Base-by-base conservation (phyloP, 1,140 invertebrate genomes). In the Aphaenogaster rudis region DNA sequence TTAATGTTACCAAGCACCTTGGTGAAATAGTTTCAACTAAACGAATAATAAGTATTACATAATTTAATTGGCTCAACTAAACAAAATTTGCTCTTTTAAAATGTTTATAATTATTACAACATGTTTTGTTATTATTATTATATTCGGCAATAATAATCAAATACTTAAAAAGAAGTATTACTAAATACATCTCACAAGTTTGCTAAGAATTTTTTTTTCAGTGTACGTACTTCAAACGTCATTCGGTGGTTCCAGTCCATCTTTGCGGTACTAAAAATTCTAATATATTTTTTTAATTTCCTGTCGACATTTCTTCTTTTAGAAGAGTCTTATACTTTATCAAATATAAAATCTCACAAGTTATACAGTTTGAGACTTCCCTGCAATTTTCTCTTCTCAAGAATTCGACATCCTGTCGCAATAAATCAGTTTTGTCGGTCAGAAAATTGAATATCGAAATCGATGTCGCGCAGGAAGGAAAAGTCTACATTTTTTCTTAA, bases 381-480 rank as follows among this genome's bases (percentile, higher is more conserved):
- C 45, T 33, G 52, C 15, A 45, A 81, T 57, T 71, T 81, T 71
- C 48, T 80, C 21, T 59, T 13, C 15, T 71, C 36, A 59, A 71
- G 36, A 71, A 71, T 59, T 52, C 13, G 48, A 80, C 13, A 8
- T 71, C 21, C 39, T 28, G 79, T 81, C 50, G 39, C 21, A 33
- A 57, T 81, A 81, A 81, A 81, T 81, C 64, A 57, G 42, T 42
- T 71, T 81, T 28, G 39, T 57, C 21, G 50, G 28, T 81, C 54
- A 71, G 66, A 71, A 71, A 81, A 81, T 81, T 57, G 64, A 71
- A 71, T 71, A 54, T 45, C n/a, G 45, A 80, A 80, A 80, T 67
- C 45, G 45, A 67, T 21, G 15, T 67, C 33, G 8, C 13, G 11
- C 3, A 11, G 42, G 15, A 50, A 33, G 28, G 0, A 33, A 57